Evolutionary conservation across 2,888 invertebrate species (phyloP).

Genomic region (Phengaris arion): DNA sequence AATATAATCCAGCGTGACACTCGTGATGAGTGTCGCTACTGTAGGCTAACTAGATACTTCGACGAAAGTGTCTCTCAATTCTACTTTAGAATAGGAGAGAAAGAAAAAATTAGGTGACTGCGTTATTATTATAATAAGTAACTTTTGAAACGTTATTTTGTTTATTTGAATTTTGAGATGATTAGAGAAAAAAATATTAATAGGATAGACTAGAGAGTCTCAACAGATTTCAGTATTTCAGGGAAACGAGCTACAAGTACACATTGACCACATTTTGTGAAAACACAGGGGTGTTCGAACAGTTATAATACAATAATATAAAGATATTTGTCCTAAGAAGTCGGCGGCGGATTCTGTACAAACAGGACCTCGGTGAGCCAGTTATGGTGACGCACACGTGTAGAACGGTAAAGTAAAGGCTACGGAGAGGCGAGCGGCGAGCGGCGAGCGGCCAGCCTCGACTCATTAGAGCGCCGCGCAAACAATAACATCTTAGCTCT

Average conservation of each 20-base stretch:
- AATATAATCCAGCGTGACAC: conserved; percentile 22
- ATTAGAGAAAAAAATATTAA: too few relatives aligned
- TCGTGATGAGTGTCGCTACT: conserved; percentile 3
- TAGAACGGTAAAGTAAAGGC: conserved; percentile 23
- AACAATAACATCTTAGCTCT: conserved; percentile 37
- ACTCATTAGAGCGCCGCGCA: conserved; percentile 31
- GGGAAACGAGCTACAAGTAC: too few relatives aligned
- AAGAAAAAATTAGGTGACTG: not conserved
- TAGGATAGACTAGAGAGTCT: too few relatives aligned
- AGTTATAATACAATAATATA: not conserved
- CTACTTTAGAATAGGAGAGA: not conserved
- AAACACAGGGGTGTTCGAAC: not conserved
- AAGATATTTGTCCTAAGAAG: too few relatives aligned
- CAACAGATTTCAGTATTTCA: too few relatives aligned
- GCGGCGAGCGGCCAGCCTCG: not conserved
- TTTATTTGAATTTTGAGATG: not conserved
- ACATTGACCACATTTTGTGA: too few relatives aligned
- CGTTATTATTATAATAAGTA: not conserved
- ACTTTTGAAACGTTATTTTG: not conserved
- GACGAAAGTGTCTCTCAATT: not conserved
- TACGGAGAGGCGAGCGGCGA: conserved; percentile 9
- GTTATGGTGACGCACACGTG: not conserved
- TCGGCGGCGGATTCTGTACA: not conserved
- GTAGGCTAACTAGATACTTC: conserved; percentile 10
- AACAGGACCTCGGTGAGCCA: conserved; percentile 10